A percentile compares a stretch with the other conserved stretches of the same genome.
phyloP scores from a whole-genome alignment of 2,113 vertebrate genomes.

The Conger conger region DNA sequence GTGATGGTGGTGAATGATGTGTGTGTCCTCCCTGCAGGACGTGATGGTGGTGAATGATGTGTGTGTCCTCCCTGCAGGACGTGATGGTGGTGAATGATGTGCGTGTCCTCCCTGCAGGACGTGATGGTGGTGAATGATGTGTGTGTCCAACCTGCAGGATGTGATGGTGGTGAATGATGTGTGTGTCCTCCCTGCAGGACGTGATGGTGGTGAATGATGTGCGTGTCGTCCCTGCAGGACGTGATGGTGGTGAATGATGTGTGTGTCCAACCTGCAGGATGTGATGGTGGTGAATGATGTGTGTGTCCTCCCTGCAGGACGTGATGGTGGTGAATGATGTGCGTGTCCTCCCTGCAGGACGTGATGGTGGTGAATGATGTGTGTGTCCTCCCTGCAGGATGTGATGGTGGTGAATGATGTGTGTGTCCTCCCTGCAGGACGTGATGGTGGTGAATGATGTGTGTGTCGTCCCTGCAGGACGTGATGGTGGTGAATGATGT shows the following conservation, averaged over 20 bases:
- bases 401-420: conserved; percentile 99
- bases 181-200: conserved; percentile 90
- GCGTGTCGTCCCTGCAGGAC: conserved; percentile 90
- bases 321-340: conserved; percentile 99
- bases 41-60: conserved; percentile 99
- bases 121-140: conserved; percentile 99
- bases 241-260: conserved; percentile 99
- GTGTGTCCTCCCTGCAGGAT: conserved; percentile 90
- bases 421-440: conserved; percentile 90
- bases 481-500: conserved; percentile 99
- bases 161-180: conserved; percentile 99
- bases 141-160: conserved; percentile 90
- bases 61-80: conserved; percentile 90
- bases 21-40: conserved; percentile 90
- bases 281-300: conserved; percentile 99
- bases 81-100: conserved; percentile 99
- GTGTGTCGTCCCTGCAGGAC: conserved; percentile 90
- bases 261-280: conserved; percentile 90
- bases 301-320: conserved; percentile 90
- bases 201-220: conserved; percentile 99
- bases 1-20: conserved; percentile 99
- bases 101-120: conserved; percentile 90
- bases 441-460: conserved; percentile 99
- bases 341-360: conserved; percentile 90
- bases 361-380: conserved; percentile 99